These are phyloP conservation scores for Noturus placidus DNA, from an alignment of 2,113 vertebrate genomes.

Conservation along the genomic window DNA sequence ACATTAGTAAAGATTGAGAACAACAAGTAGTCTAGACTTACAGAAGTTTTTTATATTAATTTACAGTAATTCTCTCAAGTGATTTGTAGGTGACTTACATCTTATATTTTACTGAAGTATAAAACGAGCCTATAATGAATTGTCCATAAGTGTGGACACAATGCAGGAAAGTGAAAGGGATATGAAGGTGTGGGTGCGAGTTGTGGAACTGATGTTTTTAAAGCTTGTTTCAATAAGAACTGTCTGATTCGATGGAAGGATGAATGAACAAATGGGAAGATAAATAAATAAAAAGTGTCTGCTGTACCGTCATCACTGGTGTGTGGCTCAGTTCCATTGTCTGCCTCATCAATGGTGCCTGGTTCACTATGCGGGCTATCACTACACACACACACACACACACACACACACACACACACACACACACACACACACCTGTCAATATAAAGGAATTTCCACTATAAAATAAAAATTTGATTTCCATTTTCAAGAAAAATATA, in stretches of 20 bases:
- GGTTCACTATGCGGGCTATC: slow-evolving; percentile 98
- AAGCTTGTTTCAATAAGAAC: not conserved
- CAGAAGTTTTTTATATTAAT: not conserved
- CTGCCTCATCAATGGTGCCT: slow-evolving; percentile 90
- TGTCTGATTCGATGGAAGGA: not conserved
- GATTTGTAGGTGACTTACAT: not conserved
- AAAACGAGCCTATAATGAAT: not conserved
- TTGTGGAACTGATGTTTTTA: not conserved
- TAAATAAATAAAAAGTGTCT: slow-evolving; percentile 6
- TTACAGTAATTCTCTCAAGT: not conserved
- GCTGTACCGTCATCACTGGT: slow-evolving; percentile 94
- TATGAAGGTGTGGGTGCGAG: not conserved
- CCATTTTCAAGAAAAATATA: not conserved
- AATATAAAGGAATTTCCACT: not conserved
- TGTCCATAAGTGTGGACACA: not conserved
- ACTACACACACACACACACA: slow-evolving; percentile 66
- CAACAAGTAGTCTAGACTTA: not conserved
- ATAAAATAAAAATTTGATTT: not conserved
- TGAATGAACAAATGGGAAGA: not conserved
- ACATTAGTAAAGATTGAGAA: not conserved
- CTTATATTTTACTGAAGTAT: not conserved
- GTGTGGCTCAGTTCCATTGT: slow-evolving; percentile 95
- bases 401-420: slow-evolving; percentile 34
- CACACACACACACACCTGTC: not conserved
- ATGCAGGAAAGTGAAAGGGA: not conserved